Evolutionary conservation across 2,888 invertebrate genomes (phyloP), one percentile per base, ranked within the genome.

Genomic region (Eilema griseolum): DNA sequence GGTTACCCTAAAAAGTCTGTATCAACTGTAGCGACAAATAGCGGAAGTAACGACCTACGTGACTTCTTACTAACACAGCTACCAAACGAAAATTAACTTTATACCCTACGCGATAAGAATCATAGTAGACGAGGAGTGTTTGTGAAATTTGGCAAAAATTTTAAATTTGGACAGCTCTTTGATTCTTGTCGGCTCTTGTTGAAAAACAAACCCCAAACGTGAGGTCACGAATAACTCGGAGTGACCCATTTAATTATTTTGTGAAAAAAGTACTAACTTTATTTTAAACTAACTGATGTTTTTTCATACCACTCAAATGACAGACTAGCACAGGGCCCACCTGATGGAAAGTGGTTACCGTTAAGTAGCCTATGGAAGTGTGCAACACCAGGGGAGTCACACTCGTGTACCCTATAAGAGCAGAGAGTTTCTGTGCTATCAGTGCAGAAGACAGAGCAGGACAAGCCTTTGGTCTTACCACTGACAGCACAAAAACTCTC

Each of bases 31-130:
- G 73, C 81, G 81, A 81, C 83, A 82, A 83, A 81, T 83, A 75
- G 73, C 76, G 74, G 73, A 79, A 83, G 72, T 81, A 82, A 82
- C 83, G 82, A 83, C 71, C 77, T 82, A 77, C 82, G 81, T 81
- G 81, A 82, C 80, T 77, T 70, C 75, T 74, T 71, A 80, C 71
- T 72, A 75, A 73, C 61, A 70, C 37, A 33, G 61, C 10, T 46
- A 11, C n/a, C 68, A 71, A 16, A 46, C n/a, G 10, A 71, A 67
- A 67, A 16, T 41, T 20, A 57, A 74, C 71, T 66, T 71, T 77
- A 70, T 28, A 0, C 2, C 0, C 0, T 0, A 0, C 3, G 0
- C 0, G 0, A n/a, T 74, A 81, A 61, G 61, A 61, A n/a, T 28
- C 24, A 52, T 28, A 66, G 66, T 71, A 52, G 52, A n/a, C 20